Base-by-base conservation (phyloP, 2,113 vertebrate species). In the Cacatua alba region DNA sequence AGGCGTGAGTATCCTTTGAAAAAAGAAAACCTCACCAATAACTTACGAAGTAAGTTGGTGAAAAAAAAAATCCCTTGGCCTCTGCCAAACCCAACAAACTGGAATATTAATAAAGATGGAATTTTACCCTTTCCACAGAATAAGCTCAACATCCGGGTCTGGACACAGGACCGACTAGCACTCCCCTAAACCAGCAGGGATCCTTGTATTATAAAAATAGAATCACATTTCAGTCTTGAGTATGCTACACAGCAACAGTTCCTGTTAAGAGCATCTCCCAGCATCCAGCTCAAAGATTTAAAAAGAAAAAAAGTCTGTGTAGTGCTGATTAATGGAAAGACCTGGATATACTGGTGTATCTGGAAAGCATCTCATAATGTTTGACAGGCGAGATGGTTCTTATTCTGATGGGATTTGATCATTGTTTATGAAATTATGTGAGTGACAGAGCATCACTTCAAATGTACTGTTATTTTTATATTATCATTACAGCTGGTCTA, bases 371-470 rank as follows among this genome's bases (percentile, higher is more conserved):
- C 95, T 95, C 20, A 2, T 78, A 74, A 82, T 79, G 77, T 94
- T 77, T 96, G 94, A 96, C 92, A 97, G 88, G 76, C 28, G 87
- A 92, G 70, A 89, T 82, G 77, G 76, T 95, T 97, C 90, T 87
- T 95, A 92, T 85, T 95, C 92, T 94, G 83, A 82, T 77, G 92
- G 81, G 86, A 94, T 96, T 94, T 96, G 80, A 94, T 95, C 83
- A 84, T 62, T 91, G 86, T 94, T 96, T 96, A 91, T 91, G 77
- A 94, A 82, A 94, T 94, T 55, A 82, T 91, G 37, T 62, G 91
- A 95, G 83, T 94, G 91, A 91, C 95, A 89, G 72, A 87, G 33
- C 91, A 80, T 79, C 81, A 70, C 68, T 90, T 90, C 48, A 57
- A 71, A 94, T 76, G 33, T 25, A 75, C 69, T 90, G 63, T 84